A percentile compares a stretch with the other conserved stretches of the same genome.
phyloP scores from a whole-genome alignment of 2,113 vertebrate genomes.

The Rhinolophus ferrumequinum region DNA sequence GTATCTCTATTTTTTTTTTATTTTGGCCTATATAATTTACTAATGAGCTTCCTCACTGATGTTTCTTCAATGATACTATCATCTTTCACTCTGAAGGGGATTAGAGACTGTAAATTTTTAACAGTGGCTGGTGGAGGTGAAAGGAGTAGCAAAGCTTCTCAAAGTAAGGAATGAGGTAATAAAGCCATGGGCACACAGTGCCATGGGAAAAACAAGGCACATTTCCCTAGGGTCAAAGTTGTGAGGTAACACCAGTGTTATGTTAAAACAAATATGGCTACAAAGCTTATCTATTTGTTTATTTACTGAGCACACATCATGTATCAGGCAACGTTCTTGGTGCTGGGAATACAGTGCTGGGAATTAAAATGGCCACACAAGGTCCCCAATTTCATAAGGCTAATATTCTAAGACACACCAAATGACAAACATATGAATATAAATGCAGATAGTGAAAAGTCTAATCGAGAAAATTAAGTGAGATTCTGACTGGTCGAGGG shows the following conservation, averaged over 20 bases:
- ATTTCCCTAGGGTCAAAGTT: not conserved
- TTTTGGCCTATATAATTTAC: not conserved
- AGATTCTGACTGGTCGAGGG: not conserved
- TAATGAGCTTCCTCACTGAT: not conserved
- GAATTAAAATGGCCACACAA: not conserved
- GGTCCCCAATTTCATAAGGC: not conserved
- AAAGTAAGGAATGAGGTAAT: not conserved
- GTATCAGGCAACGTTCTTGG: not conserved
- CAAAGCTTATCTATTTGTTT: not conserved
- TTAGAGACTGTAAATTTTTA: not conserved
- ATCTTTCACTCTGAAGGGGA: not conserved
- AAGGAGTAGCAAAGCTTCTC: not conserved
- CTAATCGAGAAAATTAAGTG: not conserved
- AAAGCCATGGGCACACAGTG: not conserved
- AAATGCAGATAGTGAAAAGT: not conserved
- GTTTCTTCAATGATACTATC: not conserved
- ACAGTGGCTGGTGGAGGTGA: not conserved
- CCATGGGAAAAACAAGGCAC: not conserved
- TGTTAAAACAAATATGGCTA: not conserved
- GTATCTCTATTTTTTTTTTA: not conserved
- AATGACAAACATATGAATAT: not conserved
- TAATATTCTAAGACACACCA: not conserved
- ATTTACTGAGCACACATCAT: not conserved
- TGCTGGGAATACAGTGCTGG: not conserved
- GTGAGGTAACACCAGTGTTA: not conserved